Evolutionary conservation across 2,797 vertebrate genomes (phyloP).

Genomic region (Peromyscus nudipes): DNA sequence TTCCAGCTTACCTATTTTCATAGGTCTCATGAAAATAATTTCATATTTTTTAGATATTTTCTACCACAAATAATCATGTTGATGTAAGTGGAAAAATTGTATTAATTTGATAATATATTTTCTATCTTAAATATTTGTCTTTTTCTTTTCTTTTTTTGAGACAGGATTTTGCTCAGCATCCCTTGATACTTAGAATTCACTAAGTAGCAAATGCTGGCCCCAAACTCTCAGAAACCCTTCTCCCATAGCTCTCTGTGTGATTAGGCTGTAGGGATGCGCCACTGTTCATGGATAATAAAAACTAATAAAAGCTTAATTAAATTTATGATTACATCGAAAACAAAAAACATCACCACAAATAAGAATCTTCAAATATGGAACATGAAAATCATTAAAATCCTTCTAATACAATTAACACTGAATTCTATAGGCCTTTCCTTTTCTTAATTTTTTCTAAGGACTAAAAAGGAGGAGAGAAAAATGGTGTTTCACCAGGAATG

Average conservation of each 20-base stretch:
- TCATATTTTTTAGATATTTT: neutral
- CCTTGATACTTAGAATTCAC: neutral
- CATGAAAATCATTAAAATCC: conserved; percentile 5
- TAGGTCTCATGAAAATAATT: conserved; percentile 1
- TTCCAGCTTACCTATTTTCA: neutral
- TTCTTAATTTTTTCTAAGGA: conserved; percentile 40
- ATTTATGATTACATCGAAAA: conserved; percentile 55
- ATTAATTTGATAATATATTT: neutral
- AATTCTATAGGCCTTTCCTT: conserved; percentile 1
- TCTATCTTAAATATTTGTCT: neutral
- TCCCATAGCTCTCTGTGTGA: neutral
- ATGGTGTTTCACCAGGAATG: conserved; percentile 33
- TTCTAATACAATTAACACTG: conserved; percentile 33
- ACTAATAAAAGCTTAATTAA: conserved; percentile 49
- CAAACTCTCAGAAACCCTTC: neutral
- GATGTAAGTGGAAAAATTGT: neutral
- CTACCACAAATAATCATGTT: neutral
- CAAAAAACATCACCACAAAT: neutral
- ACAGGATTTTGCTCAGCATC: neutral
- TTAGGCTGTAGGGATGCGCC: neutral
- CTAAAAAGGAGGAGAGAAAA: conserved; percentile 7
- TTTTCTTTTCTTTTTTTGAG: neutral
- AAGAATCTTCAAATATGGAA: neutral
- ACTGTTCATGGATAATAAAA: neutral
- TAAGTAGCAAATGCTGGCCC: neutral